These are phyloP conservation scores for Metellina segmentata DNA, from an alignment of 2,888 invertebrate species.

Conservation along the genomic window DNA sequence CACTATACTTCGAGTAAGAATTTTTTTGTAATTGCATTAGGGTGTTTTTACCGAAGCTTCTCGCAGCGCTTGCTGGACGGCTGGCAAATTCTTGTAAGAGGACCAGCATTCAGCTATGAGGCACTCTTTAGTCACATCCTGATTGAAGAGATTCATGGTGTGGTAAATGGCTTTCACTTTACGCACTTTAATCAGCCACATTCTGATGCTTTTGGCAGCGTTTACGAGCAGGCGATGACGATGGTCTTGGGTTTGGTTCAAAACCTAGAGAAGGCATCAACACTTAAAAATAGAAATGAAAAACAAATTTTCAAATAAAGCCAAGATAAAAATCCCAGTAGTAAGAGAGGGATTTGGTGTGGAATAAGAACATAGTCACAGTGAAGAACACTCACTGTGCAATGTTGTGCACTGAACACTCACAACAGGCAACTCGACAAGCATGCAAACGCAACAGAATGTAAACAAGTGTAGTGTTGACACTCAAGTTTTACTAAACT, in stretches of 20 bases:
- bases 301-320: no score
- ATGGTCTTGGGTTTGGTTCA: constrained; percentile 78
- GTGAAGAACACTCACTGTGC: no score
- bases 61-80: constrained; percentile 75
- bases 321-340: no score
- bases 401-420: no score
- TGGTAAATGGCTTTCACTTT: constrained; percentile 79
- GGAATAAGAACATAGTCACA: no score
- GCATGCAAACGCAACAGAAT: no score
- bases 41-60: constrained; percentile 56
- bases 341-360: no score
- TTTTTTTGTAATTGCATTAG: constrained; percentile 7
- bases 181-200: constrained; percentile 78
- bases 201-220: constrained; percentile 77
- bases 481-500: no score
- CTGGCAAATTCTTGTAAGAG: constrained; percentile 70
- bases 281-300: not conserved
- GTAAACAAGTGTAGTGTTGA: no score
- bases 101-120: constrained; percentile 79
- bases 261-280: constrained; percentile 61
- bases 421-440: no score
- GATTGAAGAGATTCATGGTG: constrained; percentile 78
- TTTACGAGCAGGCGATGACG: constrained; percentile 77
- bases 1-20: not conserved
- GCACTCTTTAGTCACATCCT: constrained; percentile 78